A percentile compares a stretch with the other conserved stretches of the same genome.
Evolutionary conservation across 2,797 vertebrate species (phyloP).

Genomic region (Chelonia mydas): DNA sequence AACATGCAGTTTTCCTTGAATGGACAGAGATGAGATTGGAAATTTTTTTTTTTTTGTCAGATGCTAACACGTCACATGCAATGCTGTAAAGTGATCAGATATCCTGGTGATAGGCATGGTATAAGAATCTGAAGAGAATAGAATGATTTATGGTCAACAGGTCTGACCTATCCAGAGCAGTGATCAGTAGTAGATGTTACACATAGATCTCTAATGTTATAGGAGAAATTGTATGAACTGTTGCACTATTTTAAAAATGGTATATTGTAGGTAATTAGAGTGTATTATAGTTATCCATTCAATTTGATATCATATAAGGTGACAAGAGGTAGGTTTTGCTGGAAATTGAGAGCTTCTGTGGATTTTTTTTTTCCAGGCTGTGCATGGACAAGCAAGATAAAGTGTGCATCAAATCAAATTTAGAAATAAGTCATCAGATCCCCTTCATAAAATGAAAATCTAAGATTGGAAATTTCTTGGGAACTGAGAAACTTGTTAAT

Average conservation of each 20-base stretch:
- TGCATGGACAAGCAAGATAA: background rate
- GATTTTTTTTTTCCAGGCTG: accelerated
- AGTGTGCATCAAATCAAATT: background rate
- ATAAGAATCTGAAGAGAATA: background rate
- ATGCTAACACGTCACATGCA: background rate
- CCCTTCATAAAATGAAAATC: background rate
- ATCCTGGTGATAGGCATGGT: background rate
- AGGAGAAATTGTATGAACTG: background rate
- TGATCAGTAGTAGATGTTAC: background rate
- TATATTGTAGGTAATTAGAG: background rate
- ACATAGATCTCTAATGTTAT: background rate
- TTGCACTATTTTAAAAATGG: background rate
- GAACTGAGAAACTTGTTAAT: background rate
- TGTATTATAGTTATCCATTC: background rate
- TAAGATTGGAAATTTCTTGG: accelerated
- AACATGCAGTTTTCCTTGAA: background rate
- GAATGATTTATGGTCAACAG: background rate
- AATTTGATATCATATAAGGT: background rate
- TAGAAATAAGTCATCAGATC: background rate
- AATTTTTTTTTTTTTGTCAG: background rate
- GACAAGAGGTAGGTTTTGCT: background rate
- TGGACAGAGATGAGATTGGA: background rate
- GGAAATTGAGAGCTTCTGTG: background rate
- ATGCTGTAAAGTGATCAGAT: background rate
- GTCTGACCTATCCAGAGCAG: background rate